These are phyloP conservation scores for Branchinecta lynchi DNA, from an alignment of 1,140 invertebrate genomes.

Conservation along the genomic window DNA sequence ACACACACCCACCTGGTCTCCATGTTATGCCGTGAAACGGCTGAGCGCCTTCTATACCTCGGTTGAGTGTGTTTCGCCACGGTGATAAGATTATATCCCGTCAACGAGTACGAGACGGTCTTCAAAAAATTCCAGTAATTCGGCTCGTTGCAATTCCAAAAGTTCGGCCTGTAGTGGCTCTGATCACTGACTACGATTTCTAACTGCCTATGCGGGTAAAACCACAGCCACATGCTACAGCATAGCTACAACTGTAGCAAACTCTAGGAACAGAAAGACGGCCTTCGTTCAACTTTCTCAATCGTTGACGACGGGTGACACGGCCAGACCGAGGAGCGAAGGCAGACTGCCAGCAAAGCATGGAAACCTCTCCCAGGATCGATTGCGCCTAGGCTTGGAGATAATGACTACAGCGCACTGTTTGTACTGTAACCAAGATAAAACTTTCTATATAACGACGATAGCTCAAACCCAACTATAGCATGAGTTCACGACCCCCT, in stretches of 20 bases:
- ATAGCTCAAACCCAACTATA: too few species aligned
- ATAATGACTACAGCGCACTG: not conserved
- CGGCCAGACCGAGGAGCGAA: not conserved
- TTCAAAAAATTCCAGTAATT: constrained; percentile 4
- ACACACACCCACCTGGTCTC: not conserved
- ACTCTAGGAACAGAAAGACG: not conserved
- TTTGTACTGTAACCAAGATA: too few species aligned
- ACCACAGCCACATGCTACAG: not conserved
- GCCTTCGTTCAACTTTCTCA: constrained; percentile 6
- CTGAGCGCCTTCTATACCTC: not conserved
- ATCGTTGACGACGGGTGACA: not conserved
- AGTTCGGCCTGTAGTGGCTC: not conserved
- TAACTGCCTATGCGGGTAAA: constrained; percentile 7
- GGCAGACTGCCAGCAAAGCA: constrained; percentile 1
- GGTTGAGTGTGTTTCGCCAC: not conserved
- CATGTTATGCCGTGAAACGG: not conserved
- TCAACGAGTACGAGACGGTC: not conserved
- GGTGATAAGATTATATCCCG: constrained; percentile 9
- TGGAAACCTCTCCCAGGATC: not conserved
- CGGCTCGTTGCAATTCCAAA: not conserved
- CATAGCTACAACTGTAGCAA: not conserved
- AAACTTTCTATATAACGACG: too few species aligned
- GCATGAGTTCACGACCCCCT: too few species aligned
- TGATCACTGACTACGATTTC: constrained; percentile 6
- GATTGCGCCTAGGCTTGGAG: not conserved